A percentile compares a stretch with the other conserved stretches of the same genome.
Conservation (phyloP, 2,888 invertebrate species). For the Pyrocoelia pectoralis region DNA sequence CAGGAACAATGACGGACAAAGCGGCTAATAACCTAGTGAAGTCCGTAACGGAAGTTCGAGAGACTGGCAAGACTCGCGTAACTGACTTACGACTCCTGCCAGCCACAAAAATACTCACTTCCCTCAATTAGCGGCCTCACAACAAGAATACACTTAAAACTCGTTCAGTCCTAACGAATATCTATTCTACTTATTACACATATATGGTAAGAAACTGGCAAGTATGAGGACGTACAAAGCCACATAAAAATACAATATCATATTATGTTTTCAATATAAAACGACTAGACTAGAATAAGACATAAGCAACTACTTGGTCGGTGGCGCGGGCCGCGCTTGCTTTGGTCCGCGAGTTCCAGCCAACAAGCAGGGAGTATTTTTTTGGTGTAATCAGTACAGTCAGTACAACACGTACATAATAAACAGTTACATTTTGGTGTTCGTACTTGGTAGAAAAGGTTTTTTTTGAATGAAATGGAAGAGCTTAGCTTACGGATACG, state of each 20-base stretch:
- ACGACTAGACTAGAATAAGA: slow-evolving; percentile 58
- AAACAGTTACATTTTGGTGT: slow-evolving; percentile 53
- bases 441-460: slow-evolving; percentile 46
- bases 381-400: slow-evolving; percentile 57
- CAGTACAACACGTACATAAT: slow-evolving; percentile 53
- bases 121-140: slow-evolving; percentile 53
- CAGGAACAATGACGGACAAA: slow-evolving; percentile 63
- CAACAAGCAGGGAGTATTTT: slow-evolving; percentile 57
- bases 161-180: slow-evolving; percentile 59
- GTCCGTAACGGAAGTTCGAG: slow-evolving; percentile 36
- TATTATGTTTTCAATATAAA: slow-evolving; percentile 56
- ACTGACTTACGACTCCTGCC: slow-evolving; percentile 42
- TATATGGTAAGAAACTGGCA: slow-evolving; percentile 41
- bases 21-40: slow-evolving; percentile 51
- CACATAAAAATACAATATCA: slow-evolving; percentile 58
- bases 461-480: slow-evolving; percentile 40
- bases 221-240: slow-evolving; percentile 57
- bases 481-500: slow-evolving; percentile 43
- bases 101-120: slow-evolving; percentile 55
- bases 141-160: slow-evolving; percentile 58
- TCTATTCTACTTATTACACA: slow-evolving; percentile 40
- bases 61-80: slow-evolving; percentile 40
- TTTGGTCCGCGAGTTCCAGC: slow-evolving; percentile 60
- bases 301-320: slow-evolving; percentile 57
- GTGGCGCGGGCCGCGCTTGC: slow-evolving; percentile 55